phyloP scores from a whole-genome alignment of 2,113 vertebrate species.

The Vulpes lagopus region DNA sequence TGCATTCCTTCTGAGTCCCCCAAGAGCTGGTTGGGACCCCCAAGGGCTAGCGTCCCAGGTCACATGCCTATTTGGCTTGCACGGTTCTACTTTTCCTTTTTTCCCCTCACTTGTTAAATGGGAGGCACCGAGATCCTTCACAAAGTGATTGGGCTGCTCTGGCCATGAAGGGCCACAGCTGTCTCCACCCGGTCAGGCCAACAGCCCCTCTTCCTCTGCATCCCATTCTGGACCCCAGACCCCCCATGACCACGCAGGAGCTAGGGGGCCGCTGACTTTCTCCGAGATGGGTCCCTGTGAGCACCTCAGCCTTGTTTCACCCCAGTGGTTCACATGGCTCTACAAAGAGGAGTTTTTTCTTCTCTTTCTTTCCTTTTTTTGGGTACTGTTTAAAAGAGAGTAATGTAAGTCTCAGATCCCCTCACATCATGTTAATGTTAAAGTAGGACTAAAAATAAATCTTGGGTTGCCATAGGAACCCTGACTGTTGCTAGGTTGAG shows the following conservation, averaged over 20 bases:
- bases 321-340: conserved; percentile 32
- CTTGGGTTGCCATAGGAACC: conserved; percentile 90
- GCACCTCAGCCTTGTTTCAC: rapidly evolving
- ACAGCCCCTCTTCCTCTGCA: neutral
- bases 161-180: neutral
- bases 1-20: neutral
- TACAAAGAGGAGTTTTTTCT: neutral
- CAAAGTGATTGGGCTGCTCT: neutral
- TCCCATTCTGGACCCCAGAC: neutral
- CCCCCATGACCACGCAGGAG: neutral
- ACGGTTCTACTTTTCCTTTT: too few species aligned
- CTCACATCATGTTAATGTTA: conserved; percentile 86
- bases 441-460: conserved; percentile 90
- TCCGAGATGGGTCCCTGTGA: rapidly evolving
- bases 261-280: neutral
- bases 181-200: neutral
- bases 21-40: neutral
- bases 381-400: conserved; percentile 73
- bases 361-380: neutral
- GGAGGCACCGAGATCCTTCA: neutral
- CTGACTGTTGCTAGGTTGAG: conserved; percentile 88
- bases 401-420: conserved; percentile 79
- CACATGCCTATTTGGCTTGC: too few species aligned
- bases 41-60: neutral
- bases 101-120: neutral